Evolutionary conservation across 37 sponge, comb jelly and placozoan species (phyloP), one percentile per base, ranked within the genome.

Genomic region (Corticium candelabrum): DNA sequence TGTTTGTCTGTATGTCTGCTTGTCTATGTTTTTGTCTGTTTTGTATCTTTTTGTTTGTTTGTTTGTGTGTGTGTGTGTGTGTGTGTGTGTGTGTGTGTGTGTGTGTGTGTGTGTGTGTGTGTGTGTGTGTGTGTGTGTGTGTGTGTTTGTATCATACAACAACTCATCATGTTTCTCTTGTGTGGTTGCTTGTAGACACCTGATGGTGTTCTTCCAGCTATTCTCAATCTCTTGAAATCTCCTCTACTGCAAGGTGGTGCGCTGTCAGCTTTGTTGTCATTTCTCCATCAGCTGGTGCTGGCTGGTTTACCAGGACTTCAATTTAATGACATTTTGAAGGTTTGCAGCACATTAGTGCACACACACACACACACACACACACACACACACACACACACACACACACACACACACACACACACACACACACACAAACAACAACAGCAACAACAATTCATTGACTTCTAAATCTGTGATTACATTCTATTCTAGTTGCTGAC

Each of bases 401-500:
- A n/a, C n/a, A n/a, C n/a, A n/a, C n/a, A n/a, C n/a, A n/a, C n/a
- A n/a, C n/a, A n/a, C n/a, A n/a, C n/a, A n/a, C n/a, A n/a, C n/a
- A n/a, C n/a, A n/a, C n/a, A n/a, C n/a, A n/a, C n/a, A n/a, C n/a
- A n/a, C n/a, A n/a, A n/a, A n/a, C n/a, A n/a, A n/a, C n/a, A n/a
- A n/a, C n/a, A n/a, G 62, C 62, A 50, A 50, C 11, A 50, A 11
- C 11, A 50, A 50, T 50, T 27, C 15, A 50, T 50, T 27, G 21
- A 50, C 21, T 27, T 27, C 11, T 50, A 21, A 50, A 50, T 50
- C 21, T 50, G 62, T 27, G 11, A 50, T 50, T 50, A 50, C 15
- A 50, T 76, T 37, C 3, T 39, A 34, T 38, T 2, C 31, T 72
- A 89, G 89, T 78, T 83, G 76, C 80, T 89, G 39, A 89, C 89